phyloP scores from a whole-genome alignment of 1,140 invertebrate species.

The Apis dorsata region DNA sequence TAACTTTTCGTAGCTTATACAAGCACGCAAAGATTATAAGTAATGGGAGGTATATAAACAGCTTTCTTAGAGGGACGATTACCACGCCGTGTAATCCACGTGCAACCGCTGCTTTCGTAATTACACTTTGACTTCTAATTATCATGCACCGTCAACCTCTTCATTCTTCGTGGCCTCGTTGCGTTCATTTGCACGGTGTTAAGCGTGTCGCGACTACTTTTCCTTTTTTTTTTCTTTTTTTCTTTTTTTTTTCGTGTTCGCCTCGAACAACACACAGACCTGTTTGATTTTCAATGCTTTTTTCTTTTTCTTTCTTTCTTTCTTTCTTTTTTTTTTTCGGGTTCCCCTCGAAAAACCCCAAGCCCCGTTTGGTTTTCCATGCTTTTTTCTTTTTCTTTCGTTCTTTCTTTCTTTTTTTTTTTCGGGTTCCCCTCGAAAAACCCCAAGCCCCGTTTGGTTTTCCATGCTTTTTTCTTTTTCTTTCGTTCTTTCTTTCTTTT shows the following conservation, averaged over 20 bases:
- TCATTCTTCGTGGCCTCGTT: slow-evolving; percentile 21
- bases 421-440: too few relatives aligned
- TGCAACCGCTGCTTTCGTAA: slow-evolving; percentile 18
- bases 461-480: too few relatives aligned
- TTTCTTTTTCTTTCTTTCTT: neutral
- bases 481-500: too few relatives aligned
- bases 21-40: slow-evolving; percentile 2
- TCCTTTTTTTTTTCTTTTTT: neutral
- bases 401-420: neutral
- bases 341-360: too few relatives aligned
- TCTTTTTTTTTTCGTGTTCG: neutral
- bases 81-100: neutral
- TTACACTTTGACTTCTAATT: slow-evolving; percentile 32
- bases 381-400: neutral
- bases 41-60: neutral
- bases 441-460: too few relatives aligned
- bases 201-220: slow-evolving; percentile 20
- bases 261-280: neutral
- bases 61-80: slow-evolving; percentile 7
- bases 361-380: neutral
- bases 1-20: neutral
- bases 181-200: slow-evolving; percentile 14
- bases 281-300: neutral
- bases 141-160: slow-evolving; percentile 33
- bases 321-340: neutral